phyloP scores from a whole-genome alignment of 2,797 vertebrate species.

The Carapus acus region DNA sequence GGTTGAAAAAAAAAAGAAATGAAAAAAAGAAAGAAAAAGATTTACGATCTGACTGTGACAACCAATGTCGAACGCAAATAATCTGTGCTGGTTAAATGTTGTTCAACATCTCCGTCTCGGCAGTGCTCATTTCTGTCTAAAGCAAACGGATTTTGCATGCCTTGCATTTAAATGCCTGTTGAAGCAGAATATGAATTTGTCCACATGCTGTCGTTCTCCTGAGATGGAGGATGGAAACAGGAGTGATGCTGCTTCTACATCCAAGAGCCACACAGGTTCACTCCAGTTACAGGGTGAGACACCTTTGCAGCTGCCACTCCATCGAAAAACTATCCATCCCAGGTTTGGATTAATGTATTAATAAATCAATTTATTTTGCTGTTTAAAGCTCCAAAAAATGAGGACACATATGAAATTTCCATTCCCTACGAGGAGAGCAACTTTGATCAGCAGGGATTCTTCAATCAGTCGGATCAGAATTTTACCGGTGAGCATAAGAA shows the following conservation, averaged over 20 bases:
- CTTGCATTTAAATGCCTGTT: no score
- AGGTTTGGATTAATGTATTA: neutral
- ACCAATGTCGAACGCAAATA: neutral
- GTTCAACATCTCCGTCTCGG: neutral
- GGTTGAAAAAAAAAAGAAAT: no score
- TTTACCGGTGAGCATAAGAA: constrained; percentile 73
- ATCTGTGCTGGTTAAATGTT: neutral
- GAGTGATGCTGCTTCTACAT: constrained; percentile 61
- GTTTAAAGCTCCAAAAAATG: constrained; percentile 77
- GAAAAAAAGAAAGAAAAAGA: no score
- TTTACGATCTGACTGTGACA: constrained; percentile 8
- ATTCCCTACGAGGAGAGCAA: constrained; percentile 80
- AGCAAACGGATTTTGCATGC: no score
- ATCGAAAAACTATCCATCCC: neutral
- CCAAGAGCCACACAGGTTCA: constrained; percentile 67
- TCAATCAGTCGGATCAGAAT: constrained; percentile 73
- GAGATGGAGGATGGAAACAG: constrained; percentile 70
- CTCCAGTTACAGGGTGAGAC: constrained; percentile 72
- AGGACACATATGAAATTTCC: constrained; percentile 78
- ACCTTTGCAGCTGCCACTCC: neutral
- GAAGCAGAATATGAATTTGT: neutral
- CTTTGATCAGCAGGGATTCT: constrained; percentile 81
- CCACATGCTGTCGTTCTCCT: constrained; percentile 3
- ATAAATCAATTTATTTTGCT: constrained; percentile 2
- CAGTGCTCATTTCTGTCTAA: no score